These are phyloP conservation scores for Hermaeophaga mercurialis DNA, from an alignment of 2,888 invertebrate genomes.

Conservation along the genomic window DNA sequence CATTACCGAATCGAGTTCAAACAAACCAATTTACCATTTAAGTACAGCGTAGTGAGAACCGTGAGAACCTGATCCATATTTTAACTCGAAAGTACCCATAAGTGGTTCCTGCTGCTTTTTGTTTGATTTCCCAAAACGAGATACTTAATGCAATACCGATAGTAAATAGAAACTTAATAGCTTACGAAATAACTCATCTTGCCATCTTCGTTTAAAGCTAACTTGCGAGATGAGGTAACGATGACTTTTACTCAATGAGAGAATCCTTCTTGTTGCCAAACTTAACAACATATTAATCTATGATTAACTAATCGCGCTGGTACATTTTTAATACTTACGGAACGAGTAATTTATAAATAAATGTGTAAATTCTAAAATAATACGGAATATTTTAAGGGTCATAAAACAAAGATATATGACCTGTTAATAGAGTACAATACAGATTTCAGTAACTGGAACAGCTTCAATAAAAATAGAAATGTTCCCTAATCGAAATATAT, in stretches of 20 bases:
- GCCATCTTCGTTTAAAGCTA: slow-evolving; percentile 16
- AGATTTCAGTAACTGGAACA: too few species aligned
- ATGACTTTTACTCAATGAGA: slow-evolving; percentile 20
- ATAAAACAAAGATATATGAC: too few species aligned
- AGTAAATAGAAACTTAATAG: slow-evolving; percentile 25
- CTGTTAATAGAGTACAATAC: too few species aligned
- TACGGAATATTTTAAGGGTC: too few species aligned
- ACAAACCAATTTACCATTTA: not conserved
- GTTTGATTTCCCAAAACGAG: slow-evolving; percentile 32
- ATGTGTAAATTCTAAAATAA: too few species aligned
- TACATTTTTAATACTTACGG: too few species aligned
- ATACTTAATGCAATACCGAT: slow-evolving; percentile 28
- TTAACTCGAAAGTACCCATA: slow-evolving; percentile 4
- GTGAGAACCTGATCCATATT: slow-evolving; percentile 4
- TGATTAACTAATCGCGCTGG: too few species aligned
- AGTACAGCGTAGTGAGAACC: slow-evolving; percentile 10
- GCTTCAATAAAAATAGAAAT: too few species aligned
- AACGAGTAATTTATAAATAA: too few species aligned
- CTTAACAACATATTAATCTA: not conserved
- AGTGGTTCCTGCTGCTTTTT: slow-evolving; percentile 18
- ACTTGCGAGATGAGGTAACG: slow-evolving; percentile 20
- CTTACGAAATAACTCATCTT: slow-evolving; percentile 44
- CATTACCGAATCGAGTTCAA: too few species aligned
- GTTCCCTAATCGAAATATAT: too few species aligned
- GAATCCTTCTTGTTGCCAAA: slow-evolving; percentile 24